Base-by-base conservation (phyloP, 2,888 invertebrate genomes). In the Azorinus chamasolen region DNA sequence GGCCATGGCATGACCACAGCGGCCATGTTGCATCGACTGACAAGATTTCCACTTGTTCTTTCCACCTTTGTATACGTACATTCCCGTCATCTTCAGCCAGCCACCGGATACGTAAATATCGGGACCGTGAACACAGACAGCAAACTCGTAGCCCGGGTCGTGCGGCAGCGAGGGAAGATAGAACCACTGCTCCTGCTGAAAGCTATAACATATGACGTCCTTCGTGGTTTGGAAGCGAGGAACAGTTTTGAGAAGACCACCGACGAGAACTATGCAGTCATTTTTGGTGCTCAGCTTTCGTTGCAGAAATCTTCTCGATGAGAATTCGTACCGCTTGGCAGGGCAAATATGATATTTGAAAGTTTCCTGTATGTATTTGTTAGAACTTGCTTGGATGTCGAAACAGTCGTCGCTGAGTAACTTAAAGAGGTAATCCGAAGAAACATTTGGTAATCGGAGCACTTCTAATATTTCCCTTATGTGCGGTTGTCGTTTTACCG, bases 401-500 rank as follows among this genome's bases (percentile, higher is more conserved):
- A 83, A 74, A 27, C 72, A 59, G 32, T 84, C 81, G 24, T 79
- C 77, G 16, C 81, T 78, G 16, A 84, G 61, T 25, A 85, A 75
- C 62, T 85, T 76, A n/a, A 88, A 86, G 8, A 89, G 69, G 51
- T 87, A 89, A 57, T 87, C 87, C 2, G 88, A 79, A 18, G 87
- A 84, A 3, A 91, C 84, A 4, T 90, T 79, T 0, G 87, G 84
- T 48, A 91, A 83, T 1, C 90, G 82, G 10, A 91, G 73, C 32
- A 82, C 87, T 37, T 84, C 82, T n/a, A 90, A 66, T n/a, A 90
- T 79, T 10, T 74, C 72, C 24, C 78, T 71, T 10, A 96, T 93
- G 88, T 94, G 93, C 37, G 91, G 90, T 85, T 93, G 94, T 65
- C 93, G 94, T 53, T 93, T 93, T 39, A 94, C 91, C 74, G 95